Base-by-base conservation (phyloP, 2,888 invertebrate genomes). In the Colletes collaris region DNA sequence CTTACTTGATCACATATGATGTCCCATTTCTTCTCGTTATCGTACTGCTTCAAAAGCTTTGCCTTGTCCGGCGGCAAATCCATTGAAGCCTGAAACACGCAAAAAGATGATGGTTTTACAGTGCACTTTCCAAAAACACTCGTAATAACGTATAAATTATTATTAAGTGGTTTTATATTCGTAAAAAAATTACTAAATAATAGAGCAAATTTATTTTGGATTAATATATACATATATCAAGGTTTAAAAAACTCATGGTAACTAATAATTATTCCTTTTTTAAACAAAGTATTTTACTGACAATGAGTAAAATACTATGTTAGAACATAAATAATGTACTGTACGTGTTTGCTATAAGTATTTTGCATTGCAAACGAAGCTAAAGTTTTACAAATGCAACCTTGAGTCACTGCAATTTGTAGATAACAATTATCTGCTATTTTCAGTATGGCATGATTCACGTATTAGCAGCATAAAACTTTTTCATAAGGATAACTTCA, bases 11-110 rank as follows among this genome's bases (percentile, higher is more conserved):
- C 99, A 95, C 99, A 99, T 94, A 99, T 98, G 93, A 99, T 97
- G 94, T 99, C 99, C 99, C 99, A 99, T 94, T 99, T 99, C 94
- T 99, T 99, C 93, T 99, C 98, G 93, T 97, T 97, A 94, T 99
- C 99, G 93, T 99, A 99, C 93, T 97, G 97, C 89, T 97, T 97
- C 84, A 98, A 94, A 53, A 99, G 95, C 94, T 99, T 99, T 89
- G 99, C 98, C 94, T 99, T 99, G 94, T 99, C 99, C 50, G 99
- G 98, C 35, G 99, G 99, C 87, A 99, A 95, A 94, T 99, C 99
- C 99, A 99, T 99, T 80, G 98, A 98, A 69, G 98, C 98, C 99
- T 99, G 95, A 7, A 96, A 96, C 90, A 96, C 88, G 90, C 88
- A 92, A 78, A 75, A 79, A 88, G 83, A 86, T 70, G 68, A 35